Percentiles rank a stretch among this genome's conserved stretches.
These are phyloP conservation scores for Rhadinocentrus ornatus DNA, from an alignment of 2,797 vertebrate genomes.

Conservation along the genomic window DNA sequence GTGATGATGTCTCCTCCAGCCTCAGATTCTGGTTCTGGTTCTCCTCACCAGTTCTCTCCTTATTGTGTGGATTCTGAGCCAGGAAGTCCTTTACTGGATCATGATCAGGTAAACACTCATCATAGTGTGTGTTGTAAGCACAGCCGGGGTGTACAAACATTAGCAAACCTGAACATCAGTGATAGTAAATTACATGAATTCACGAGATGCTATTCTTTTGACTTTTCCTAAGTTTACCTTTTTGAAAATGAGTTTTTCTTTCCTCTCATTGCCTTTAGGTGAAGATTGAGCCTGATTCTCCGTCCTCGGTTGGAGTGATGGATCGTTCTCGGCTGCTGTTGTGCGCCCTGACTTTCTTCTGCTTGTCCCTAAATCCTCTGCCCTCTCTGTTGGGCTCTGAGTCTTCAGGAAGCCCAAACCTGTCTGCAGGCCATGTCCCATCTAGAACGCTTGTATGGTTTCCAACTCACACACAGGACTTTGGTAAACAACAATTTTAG, in stretches of 20 bases:
- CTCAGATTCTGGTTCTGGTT: constrained; percentile 92
- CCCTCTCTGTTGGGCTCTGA: constrained; percentile 89
- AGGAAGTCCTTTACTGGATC: constrained; percentile 91
- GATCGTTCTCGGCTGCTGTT: constrained; percentile 96
- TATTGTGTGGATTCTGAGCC: constrained; percentile 97
- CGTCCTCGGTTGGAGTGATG: constrained; percentile 93
- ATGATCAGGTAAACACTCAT: constrained; percentile 73
- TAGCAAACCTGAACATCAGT: not conserved
- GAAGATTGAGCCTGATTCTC: constrained; percentile 95
- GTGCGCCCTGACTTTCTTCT: constrained; percentile 94
- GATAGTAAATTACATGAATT: not conserved
- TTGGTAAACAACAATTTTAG: constrained; percentile 69
- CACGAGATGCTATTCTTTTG: not conserved
- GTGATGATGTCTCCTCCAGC: constrained; percentile 96
- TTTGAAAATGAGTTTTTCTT: not conserved
- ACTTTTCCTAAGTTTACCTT: not conserved
- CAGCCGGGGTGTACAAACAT: not conserved
- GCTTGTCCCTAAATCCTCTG: constrained; percentile 95
- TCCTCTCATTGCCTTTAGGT: constrained; percentile 77
- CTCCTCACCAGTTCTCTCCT: constrained; percentile 92
- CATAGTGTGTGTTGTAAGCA: not conserved
- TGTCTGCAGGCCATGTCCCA: constrained; percentile 75
- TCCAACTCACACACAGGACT: constrained; percentile 80
- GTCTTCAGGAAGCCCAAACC: constrained; percentile 24
- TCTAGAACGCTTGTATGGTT: constrained; percentile 86